phyloP scores from a whole-genome alignment of 2,888 invertebrate genomes.

The Cryptops parisi region DNA sequence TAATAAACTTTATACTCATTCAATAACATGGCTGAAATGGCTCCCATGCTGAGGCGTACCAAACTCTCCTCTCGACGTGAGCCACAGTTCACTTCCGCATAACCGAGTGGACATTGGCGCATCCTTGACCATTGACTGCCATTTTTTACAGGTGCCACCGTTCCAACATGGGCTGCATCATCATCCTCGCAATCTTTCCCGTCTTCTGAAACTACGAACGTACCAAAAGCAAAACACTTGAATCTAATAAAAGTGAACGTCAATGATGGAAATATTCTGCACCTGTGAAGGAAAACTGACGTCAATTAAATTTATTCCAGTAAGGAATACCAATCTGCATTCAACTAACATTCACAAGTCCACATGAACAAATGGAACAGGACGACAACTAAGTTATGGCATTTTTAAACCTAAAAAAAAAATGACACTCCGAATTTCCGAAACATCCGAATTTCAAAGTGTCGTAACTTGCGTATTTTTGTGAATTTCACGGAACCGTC shows the following conservation, averaged over 20 bases:
- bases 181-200: conserved; percentile 87
- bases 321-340: too few species aligned
- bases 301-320: too few species aligned
- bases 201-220: conserved; percentile 73
- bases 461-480: too few species aligned
- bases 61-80: conserved; percentile 87
- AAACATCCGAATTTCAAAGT: too few species aligned
- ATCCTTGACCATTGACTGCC: conserved; percentile 71
- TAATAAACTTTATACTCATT: too few species aligned
- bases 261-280: too few species aligned
- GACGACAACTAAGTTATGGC: too few species aligned
- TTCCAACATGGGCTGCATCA: conserved; percentile 79
- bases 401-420: too few species aligned
- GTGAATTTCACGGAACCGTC: too few species aligned
- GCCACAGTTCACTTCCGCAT: conserved; percentile 89
- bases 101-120: conserved; percentile 80
- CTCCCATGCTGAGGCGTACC: conserved; percentile 89
- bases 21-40: conserved; percentile 94
- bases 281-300: too few species aligned
- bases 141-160: conserved; percentile 81
- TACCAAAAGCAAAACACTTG: conserved; percentile 81
- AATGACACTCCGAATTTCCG: too few species aligned
- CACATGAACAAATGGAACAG: conserved; percentile 83
- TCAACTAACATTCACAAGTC: conserved; percentile 97
- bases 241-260: too few species aligned